phyloP scores from a whole-genome alignment of 2,113 vertebrate species.

The Etheostoma spectabile region DNA sequence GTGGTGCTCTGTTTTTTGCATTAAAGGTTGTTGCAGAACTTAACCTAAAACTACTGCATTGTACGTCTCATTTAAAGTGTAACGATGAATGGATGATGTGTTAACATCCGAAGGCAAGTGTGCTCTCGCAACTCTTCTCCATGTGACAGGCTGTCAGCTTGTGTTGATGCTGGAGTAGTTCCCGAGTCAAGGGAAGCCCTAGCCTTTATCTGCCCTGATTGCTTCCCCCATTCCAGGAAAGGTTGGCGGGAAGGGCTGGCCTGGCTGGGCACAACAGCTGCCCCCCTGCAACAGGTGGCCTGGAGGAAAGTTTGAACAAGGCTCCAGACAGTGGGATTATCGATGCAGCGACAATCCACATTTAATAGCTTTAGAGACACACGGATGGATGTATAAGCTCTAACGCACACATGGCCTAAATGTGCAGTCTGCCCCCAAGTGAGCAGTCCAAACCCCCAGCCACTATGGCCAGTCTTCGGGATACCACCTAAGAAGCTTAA shows the following conservation, averaged over 20 bases:
- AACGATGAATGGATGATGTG: slow-evolving; percentile 24
- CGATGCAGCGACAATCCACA: slow-evolving; percentile 59
- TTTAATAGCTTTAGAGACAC: slow-evolving; percentile 68
- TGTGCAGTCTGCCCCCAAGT: slow-evolving; percentile 41
- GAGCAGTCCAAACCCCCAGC: slow-evolving; percentile 43
- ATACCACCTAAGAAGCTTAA: slow-evolving; percentile 73
- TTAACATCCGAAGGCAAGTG: slow-evolving; percentile 44
- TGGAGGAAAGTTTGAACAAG: slow-evolving; percentile 79
- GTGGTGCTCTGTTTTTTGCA: slow-evolving; percentile 5
- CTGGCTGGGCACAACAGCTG: slow-evolving; percentile 74
- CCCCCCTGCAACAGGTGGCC: slow-evolving; percentile 75
- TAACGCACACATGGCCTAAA: slow-evolving; percentile 42
- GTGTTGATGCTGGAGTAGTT: slow-evolving; percentile 49
- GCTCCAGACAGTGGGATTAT: slow-evolving; percentile 73
- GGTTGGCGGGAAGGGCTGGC: slow-evolving; percentile 47
- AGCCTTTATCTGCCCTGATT: slow-evolving; percentile 10
- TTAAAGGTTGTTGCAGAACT: slow-evolving; percentile 16
- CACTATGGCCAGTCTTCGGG: slow-evolving; percentile 51
- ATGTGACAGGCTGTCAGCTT: slow-evolving; percentile 40
- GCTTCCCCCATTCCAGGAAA: slow-evolving; percentile 30
- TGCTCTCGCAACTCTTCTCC: slow-evolving; percentile 39
- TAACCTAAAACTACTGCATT: not conserved
- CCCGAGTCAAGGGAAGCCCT: slow-evolving; percentile 22
- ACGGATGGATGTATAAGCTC: slow-evolving; percentile 45
- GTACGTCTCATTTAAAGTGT: slow-evolving; percentile 19